These are phyloP conservation scores for Acleris holmiana DNA, from an alignment of 2,888 invertebrate genomes.

Conservation along the genomic window DNA sequence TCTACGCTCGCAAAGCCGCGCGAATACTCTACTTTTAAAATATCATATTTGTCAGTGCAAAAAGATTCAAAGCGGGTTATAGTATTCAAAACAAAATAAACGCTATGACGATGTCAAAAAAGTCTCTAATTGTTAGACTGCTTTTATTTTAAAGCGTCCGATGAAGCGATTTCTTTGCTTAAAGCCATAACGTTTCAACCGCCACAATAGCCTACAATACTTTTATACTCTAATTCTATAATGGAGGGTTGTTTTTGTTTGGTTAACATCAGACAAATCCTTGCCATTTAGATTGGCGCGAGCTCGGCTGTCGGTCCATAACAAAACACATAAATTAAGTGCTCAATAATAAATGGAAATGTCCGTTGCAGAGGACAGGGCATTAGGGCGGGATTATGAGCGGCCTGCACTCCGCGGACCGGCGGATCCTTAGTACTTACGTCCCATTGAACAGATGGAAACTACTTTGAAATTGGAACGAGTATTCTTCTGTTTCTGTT, in stretches of 20 bases:
- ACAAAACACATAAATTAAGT: slow-evolving; percentile 86
- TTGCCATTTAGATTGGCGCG: slow-evolving; percentile 52
- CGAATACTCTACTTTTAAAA: slow-evolving; percentile 51
- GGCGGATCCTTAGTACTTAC: slow-evolving; percentile 23
- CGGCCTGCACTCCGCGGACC: slow-evolving; percentile 59
- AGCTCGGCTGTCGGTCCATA: slow-evolving; percentile 79
- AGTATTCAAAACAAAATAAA: slow-evolving; percentile 45
- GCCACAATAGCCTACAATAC: slow-evolving; percentile 30
- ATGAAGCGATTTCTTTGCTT: slow-evolving; percentile 61
- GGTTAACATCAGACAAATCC: slow-evolving; percentile 39
- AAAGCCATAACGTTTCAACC: slow-evolving; percentile 46
- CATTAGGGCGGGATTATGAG: slow-evolving; percentile 84
- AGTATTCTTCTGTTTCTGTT: slow-evolving; percentile 8
- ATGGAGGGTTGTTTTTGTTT: slow-evolving; percentile 44
- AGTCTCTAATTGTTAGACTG: slow-evolving; percentile 48
- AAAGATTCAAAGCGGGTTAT: slow-evolving; percentile 56
- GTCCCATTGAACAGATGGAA: slow-evolving; percentile 26
- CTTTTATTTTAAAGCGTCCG: slow-evolving; percentile 65
- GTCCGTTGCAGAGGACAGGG: slow-evolving; percentile 84
- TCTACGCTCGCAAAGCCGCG: slow-evolving; percentile 38
- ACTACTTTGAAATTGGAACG: slow-evolving; percentile 30
- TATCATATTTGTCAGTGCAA: slow-evolving; percentile 54
- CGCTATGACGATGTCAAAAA: slow-evolving; percentile 43
- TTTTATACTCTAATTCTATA: slow-evolving; percentile 39
- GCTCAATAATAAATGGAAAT: slow-evolving; percentile 86